A percentile compares a stretch with the other conserved stretches of the same genome.
Evolutionary conservation across 2,888 invertebrate species (phyloP).

Genomic region (Carpatolechia fugitivella): DNA sequence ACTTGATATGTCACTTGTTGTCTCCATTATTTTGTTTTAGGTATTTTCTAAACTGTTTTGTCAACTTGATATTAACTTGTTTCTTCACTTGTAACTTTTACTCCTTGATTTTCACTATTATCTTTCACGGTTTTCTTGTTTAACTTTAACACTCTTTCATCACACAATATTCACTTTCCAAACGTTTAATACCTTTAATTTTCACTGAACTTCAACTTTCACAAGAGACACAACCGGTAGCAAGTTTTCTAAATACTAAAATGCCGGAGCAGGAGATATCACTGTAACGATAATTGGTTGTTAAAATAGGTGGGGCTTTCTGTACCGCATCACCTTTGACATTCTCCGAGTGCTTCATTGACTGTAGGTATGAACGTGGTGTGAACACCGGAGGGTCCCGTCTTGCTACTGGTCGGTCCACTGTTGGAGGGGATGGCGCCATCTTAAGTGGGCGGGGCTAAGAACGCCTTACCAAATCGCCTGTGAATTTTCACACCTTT

Average conservation of each 20-base stretch:
- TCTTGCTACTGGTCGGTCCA: conserved; percentile 1
- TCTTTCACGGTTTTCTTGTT: neutral
- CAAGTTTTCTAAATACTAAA: conserved; percentile 34
- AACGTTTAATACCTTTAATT: neutral
- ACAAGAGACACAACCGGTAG: neutral
- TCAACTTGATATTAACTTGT: too few relatives aligned
- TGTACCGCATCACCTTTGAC: conserved; percentile 23
- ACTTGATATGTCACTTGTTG: conserved; percentile 62
- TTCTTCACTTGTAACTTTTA: neutral
- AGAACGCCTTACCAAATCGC: conserved; percentile 38
- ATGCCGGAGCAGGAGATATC: conserved; percentile 37
- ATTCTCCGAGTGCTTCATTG: conserved; percentile 28
- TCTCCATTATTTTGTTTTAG: conserved; percentile 44
- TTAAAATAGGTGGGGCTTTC: conserved; percentile 73
- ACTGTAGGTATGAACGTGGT: conserved; percentile 71
- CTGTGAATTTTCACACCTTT: conserved; percentile 79
- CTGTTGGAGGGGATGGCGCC: conserved; percentile 66
- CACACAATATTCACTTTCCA: too few relatives aligned
- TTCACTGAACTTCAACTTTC: neutral
- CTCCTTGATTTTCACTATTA: neutral
- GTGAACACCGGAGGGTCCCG: conserved; percentile 54
- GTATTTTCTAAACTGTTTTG: neutral
- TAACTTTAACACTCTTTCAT: too few relatives aligned
- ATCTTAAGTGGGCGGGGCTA: conserved; percentile 72
- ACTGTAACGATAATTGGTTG: conserved; percentile 69